phyloP scores from a whole-genome alignment of 2,797 vertebrate species.

The Thamnophis elegans region DNA sequence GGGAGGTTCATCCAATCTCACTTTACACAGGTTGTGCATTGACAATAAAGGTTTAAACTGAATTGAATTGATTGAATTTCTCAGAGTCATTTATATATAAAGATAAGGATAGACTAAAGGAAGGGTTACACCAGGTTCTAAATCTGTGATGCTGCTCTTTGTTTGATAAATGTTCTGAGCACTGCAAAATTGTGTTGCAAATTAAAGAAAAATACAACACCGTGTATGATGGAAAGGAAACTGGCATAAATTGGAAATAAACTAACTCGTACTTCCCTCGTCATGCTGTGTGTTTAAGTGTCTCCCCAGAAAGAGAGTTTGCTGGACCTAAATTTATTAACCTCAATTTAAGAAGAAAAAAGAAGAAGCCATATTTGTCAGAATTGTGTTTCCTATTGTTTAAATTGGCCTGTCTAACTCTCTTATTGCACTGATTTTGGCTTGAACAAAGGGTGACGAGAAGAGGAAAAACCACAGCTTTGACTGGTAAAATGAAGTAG shows the following conservation, averaged over 20 bases:
- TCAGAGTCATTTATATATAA: background rate
- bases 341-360: constrained; percentile 53
- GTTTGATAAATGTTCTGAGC: background rate
- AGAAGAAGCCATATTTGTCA: constrained; percentile 50
- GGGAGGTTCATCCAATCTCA: too few relatives aligned
- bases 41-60: too few relatives aligned
- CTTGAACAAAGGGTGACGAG: constrained; percentile 19
- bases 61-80: background rate
- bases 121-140: background rate
- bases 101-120: too few relatives aligned
- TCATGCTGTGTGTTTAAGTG: background rate
- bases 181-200: background rate
- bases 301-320: constrained; percentile 20
- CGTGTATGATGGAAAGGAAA: background rate
- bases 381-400: constrained; percentile 53
- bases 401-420: constrained; percentile 54
- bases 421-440: constrained; percentile 48
- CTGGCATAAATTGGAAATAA: background rate
- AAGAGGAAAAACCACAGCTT: constrained; percentile 48
- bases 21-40: too few relatives aligned
- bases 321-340: constrained; percentile 52
- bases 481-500: constrained; percentile 61
- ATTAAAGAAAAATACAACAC: background rate
- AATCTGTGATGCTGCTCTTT: background rate
- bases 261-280: background rate